A percentile compares a stretch with the other conserved stretches of the same genome.
Conservation (phyloP, 2,888 invertebrate genomes). For the Acanthosoma haemorrhoidale region DNA sequence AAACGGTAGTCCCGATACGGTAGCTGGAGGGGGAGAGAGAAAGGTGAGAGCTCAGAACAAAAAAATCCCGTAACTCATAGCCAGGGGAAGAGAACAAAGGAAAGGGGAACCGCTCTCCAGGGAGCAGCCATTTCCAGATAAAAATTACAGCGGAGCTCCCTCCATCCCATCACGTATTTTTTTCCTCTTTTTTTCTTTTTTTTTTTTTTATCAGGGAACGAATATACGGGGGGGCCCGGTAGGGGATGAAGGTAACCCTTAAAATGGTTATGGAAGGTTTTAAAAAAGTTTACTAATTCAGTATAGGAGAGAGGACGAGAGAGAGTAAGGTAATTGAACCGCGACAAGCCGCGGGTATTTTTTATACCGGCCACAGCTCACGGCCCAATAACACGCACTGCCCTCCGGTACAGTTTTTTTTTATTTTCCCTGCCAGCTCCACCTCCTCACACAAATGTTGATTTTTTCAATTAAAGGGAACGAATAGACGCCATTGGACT, state of each 20-base stretch:
- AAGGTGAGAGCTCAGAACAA: no score
- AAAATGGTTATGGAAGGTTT: slow-evolving; percentile 12
- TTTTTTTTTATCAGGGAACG: slow-evolving; percentile 9
- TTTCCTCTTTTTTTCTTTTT: background rate
- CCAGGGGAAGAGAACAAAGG: background rate
- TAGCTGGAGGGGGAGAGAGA: slow-evolving; percentile 6
- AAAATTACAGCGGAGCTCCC: background rate
- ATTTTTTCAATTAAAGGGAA: no score
- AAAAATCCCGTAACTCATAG: slow-evolving; percentile 7
- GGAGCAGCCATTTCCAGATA: background rate
- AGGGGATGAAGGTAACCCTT: slow-evolving; percentile 9
- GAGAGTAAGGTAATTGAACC: slow-evolving; percentile 1
- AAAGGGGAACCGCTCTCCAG: background rate
- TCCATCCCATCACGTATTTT: background rate
- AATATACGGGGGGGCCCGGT: background rate
- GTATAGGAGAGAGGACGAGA: no score
- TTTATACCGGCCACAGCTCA: background rate
- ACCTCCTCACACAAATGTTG: no score
- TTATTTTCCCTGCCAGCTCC: background rate
- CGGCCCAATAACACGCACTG: background rate
- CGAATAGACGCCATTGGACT: no score
- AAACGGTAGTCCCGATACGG: background rate
- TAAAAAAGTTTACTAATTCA: slow-evolving; percentile 6
- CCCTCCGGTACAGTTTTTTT: background rate
- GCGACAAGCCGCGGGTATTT: background rate